Percentiles rank a stretch among this genome's conserved stretches.
Evolutionary conservation across 2,888 invertebrate species (phyloP).

Genomic region (Tribolium freemani): DNA sequence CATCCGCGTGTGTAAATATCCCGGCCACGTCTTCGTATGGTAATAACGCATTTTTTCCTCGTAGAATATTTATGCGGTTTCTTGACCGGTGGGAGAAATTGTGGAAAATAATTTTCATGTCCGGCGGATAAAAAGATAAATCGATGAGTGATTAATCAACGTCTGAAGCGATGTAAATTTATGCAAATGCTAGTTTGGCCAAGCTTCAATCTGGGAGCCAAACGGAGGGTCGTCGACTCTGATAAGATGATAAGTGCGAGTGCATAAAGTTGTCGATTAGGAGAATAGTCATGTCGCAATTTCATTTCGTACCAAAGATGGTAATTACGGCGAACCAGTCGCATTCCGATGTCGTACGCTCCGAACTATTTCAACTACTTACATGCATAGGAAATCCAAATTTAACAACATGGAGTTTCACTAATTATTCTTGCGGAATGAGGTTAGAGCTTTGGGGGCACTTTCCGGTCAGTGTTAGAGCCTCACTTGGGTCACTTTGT

Average conservation of each 20-base stretch:
- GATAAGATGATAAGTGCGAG: constrained; percentile 28
- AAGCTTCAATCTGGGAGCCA: constrained; percentile 30
- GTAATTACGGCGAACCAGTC: constrained; percentile 42
- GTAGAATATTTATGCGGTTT: constrained; percentile 20
- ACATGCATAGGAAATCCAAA: constrained; percentile 45
- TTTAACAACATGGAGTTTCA: constrained; percentile 46
- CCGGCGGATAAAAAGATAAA: constrained; percentile 26
- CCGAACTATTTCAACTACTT: constrained; percentile 39
- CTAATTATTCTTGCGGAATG: constrained; percentile 38
- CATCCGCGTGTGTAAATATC: neutral
- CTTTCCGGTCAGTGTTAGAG: constrained; percentile 33
- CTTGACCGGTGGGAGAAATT: constrained; percentile 18
- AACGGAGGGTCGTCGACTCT: constrained; percentile 40
- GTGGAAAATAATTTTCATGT: constrained; percentile 24
- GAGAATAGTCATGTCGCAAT: constrained; percentile 26
- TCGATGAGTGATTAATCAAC: constrained; percentile 36
- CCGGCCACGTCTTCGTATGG: constrained; percentile 15
- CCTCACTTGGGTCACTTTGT: constrained; percentile 38
- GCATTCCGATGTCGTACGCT: constrained; percentile 39
- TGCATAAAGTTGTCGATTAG: constrained; percentile 31
- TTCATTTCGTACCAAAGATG: constrained; percentile 36
- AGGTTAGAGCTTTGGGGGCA: constrained; percentile 23
- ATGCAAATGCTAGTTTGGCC: constrained; percentile 29
- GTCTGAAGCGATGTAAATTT: constrained; percentile 26
- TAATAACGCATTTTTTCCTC: constrained; percentile 20